These are phyloP conservation scores for Nyctalus aviator DNA, from an alignment of 2,797 vertebrate genomes.

Conservation along the genomic window DNA sequence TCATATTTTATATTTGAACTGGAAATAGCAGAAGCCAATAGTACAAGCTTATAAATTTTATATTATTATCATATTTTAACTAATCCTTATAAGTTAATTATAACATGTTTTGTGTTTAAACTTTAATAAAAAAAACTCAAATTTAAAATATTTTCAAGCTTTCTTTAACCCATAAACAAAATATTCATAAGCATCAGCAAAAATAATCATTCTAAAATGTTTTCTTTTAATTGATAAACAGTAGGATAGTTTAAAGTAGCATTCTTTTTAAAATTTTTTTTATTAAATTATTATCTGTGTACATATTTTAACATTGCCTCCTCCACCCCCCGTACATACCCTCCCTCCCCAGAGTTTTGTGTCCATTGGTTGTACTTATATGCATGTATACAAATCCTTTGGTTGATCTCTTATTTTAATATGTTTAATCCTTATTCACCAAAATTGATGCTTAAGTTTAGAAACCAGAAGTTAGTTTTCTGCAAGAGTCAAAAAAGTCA, in stretches of 20 bases:
- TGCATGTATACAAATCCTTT: no score
- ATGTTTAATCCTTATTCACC: not conserved
- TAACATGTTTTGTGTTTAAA: not conserved
- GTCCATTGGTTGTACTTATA: no score
- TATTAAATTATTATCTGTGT: no score
- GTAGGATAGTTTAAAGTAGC: not conserved
- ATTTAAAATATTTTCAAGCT: not conserved
- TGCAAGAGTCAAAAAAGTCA: slow-evolving; percentile 29
- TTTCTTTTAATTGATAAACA: not conserved
- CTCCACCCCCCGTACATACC: no score
- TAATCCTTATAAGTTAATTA: not conserved
- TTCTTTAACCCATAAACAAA: not conserved
- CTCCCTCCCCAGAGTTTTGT: no score
- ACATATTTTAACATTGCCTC: no score
- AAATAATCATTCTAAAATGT: not conserved
- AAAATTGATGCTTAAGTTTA: slow-evolving; percentile 55
- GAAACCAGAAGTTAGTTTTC: slow-evolving; percentile 1
- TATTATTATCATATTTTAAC: not conserved
- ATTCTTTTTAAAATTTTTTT: not conserved
- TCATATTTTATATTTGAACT: not conserved
- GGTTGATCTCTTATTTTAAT: not conserved
- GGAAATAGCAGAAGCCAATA: not conserved
- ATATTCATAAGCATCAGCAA: not conserved
- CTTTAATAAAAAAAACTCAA: not conserved
- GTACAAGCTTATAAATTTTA: not conserved